phyloP scores from a whole-genome alignment of 2,797 vertebrate genomes.

The Micromesistius poutassou region DNA sequence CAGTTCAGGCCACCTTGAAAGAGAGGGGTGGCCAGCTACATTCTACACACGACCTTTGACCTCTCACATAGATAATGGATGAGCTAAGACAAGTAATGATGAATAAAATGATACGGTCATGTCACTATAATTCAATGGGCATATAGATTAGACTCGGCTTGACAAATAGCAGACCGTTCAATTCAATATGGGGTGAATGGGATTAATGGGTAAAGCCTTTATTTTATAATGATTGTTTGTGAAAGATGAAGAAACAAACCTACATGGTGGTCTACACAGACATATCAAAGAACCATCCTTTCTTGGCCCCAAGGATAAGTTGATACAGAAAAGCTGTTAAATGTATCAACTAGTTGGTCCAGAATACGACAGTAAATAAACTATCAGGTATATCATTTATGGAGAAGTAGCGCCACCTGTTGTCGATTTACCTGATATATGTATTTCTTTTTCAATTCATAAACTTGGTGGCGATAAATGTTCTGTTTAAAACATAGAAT shows the following conservation, averaged over 20 bases:
- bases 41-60: not conserved
- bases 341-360: not conserved
- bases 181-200: too few relatives aligned
- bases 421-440: slow-evolving; percentile 1
- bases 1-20: too few relatives aligned
- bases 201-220: not conserved
- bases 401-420: slow-evolving; percentile 30
- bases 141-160: not conserved
- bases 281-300: not conserved
- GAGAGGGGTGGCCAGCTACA: too few relatives aligned
- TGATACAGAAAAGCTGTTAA: not conserved
- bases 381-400: not conserved
- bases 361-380: not conserved
- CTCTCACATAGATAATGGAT: not conserved
- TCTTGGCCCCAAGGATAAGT: not conserved
- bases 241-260: not conserved
- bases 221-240: not conserved
- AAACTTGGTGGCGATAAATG: not conserved
- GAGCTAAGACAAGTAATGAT: not conserved
- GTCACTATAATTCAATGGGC: not conserved
- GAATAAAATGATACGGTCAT: too few relatives aligned
- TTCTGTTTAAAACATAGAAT: not conserved
- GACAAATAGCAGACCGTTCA: not conserved
- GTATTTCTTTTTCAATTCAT: not conserved
- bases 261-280: not conserved